Evolutionary conservation across 2,888 invertebrate species (phyloP), one percentile per base, ranked within the genome.

Genomic region (Drosophila macrospina): DNA sequence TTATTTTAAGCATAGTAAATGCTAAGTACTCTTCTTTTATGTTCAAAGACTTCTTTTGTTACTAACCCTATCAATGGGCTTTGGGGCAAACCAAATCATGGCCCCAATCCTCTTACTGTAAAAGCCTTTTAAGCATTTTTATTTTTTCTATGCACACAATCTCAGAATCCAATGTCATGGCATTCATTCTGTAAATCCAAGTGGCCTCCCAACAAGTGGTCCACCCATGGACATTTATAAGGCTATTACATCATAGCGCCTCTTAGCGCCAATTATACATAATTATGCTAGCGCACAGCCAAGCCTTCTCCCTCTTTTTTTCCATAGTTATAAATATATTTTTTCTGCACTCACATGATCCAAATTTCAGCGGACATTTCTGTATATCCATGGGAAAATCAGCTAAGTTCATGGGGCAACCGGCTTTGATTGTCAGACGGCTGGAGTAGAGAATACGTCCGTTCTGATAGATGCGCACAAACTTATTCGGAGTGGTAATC

Each of bases 341-440:
- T 26, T 5, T 45, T 20, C 36, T 16, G 13, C 44, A 95, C 96
- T 95, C 93, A 97, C 96, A 96, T 86, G 96, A 96, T 64, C 96
- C 96, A 87, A 97, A 95, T 91, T 95, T 95, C 36, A 96, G 92
- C 0, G 96, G 96, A 90, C 97, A 97, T 74, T 95, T 93, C 91
- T 97, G 96, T 36, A 95, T 95, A 90, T 97, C 97, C 96, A 97
- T 96, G 1, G 97, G 97, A 91, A 97, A 97, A 89, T 96, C 96
- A 90, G 96, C 95, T 61, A 97, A 93, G 91, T 96, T 95, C 97
- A 97, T 97, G 4, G 95, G 95, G 87, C 97, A 97, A 36, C 95
- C 95, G 15, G 97, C 96, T 91, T 96, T 96, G 80, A 97, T 96
- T 30, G 97, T 97, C 79, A 97, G 95, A 94, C 96, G 94, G 76